Evolutionary conservation across 2,888 invertebrate species (phyloP).

Genomic region (Leptopilina myrica): DNA sequence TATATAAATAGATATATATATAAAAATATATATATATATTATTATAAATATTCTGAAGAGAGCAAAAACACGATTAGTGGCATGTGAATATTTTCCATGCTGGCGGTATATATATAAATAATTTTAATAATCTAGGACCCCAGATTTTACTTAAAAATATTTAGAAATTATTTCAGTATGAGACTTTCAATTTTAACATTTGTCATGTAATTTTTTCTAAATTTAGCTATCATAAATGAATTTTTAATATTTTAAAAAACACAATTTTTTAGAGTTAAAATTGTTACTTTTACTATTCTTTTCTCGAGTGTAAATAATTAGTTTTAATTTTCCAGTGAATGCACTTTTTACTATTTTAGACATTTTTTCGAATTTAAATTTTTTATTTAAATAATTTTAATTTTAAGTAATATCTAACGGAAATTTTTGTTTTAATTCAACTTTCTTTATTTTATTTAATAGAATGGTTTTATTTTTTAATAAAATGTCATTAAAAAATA

Average conservation of each 20-base stretch:
- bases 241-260: slow-evolving; percentile 53
- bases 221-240: slow-evolving; percentile 24
- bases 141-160: slow-evolving; percentile 37
- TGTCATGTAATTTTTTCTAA: slow-evolving; percentile 50
- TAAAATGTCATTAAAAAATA: too few relatives aligned
- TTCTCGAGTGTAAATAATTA: too few relatives aligned
- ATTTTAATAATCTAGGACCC: slow-evolving; percentile 36
- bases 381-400: too few relatives aligned
- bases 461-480: too few relatives aligned
- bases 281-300: not conserved
- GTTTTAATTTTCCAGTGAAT: too few relatives aligned
- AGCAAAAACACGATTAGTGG: slow-evolving; percentile 57
- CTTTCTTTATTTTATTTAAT: too few relatives aligned
- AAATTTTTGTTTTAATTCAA: too few relatives aligned
- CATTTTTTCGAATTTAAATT: too few relatives aligned
- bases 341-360: too few relatives aligned
- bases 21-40: slow-evolving; percentile 62
- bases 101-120: slow-evolving; percentile 53
- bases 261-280: not conserved
- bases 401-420: too few relatives aligned
- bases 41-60: slow-evolving; percentile 61
- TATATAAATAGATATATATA: slow-evolving; percentile 60
- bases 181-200: slow-evolving; percentile 36
- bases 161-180: slow-evolving; percentile 38
- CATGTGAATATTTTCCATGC: slow-evolving; percentile 64